A percentile compares a stretch with the other conserved stretches of the same genome.
Conservation (phyloP, 1,140 invertebrate genomes). For the Lordiphosa clarofinis region DNA sequence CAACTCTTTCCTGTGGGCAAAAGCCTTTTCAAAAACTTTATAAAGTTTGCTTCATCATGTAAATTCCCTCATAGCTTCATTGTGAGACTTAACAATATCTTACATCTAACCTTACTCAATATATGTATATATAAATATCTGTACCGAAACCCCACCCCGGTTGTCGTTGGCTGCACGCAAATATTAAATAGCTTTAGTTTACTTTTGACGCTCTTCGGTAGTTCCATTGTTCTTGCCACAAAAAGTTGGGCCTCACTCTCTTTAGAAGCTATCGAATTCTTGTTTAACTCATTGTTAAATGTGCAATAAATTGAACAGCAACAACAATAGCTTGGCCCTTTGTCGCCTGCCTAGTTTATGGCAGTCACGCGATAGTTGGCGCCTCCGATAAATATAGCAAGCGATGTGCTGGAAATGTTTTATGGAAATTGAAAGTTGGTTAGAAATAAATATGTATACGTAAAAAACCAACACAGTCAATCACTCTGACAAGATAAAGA, state of each 20-base stretch:
- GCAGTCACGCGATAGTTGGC: constrained; percentile 58
- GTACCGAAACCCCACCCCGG: no score
- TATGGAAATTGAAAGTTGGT: constrained; percentile 71
- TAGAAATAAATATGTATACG: constrained; percentile 25
- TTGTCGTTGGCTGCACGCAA: constrained; percentile 40
- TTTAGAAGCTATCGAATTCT: constrained; percentile 49
- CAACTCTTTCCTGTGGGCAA: no score
- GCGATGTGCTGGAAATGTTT: constrained; percentile 56
- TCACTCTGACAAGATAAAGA: constrained; percentile 67
- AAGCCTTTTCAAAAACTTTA: no score
- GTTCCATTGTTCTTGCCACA: constrained; percentile 35
- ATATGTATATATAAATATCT: no score
- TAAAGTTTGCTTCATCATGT: no score
- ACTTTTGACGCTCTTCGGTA: constrained; percentile 20
- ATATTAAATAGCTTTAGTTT: constrained; percentile 41
- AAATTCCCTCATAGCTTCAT: no score
- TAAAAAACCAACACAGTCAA: constrained; percentile 67
- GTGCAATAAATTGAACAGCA: constrained; percentile 68
- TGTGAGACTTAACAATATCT: no score
- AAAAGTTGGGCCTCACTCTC: constrained; percentile 47
- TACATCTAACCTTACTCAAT: not conserved
- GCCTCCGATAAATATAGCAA: constrained; percentile 55
- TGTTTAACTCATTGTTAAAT: constrained; percentile 62
- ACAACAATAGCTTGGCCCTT: constrained; percentile 4
- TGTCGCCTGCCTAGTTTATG: constrained; percentile 19